Conservation (phyloP, 2,888 invertebrate genomes). For the Mythimna albipuncta region DNA sequence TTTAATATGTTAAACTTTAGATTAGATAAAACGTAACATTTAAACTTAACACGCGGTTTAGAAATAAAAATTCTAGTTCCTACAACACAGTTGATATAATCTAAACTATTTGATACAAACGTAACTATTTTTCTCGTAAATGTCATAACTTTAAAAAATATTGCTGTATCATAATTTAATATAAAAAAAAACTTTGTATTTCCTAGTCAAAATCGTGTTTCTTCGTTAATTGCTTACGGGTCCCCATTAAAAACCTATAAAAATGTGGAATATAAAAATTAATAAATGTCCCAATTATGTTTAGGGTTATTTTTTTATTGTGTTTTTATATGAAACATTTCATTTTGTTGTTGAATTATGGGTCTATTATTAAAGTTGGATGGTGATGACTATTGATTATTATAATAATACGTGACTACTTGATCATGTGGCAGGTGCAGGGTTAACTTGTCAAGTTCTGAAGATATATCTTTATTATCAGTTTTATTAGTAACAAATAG, state of each 20-base stretch:
- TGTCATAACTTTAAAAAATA: constrained; percentile 57
- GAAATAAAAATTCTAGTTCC: constrained; percentile 13
- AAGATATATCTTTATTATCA: constrained; percentile 15
- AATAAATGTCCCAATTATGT: constrained; percentile 58
- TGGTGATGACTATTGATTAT: constrained; percentile 45
- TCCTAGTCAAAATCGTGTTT: constrained; percentile 47
- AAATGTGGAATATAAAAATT: constrained; percentile 60
- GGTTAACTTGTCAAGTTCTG: constrained; percentile 44
- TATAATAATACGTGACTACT: constrained; percentile 33
- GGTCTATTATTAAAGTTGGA: constrained; percentile 28
- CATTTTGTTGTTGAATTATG: constrained; percentile 28
- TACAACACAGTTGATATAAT: constrained; percentile 47
- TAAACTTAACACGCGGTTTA: constrained; percentile 24
- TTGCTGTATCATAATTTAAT: constrained; percentile 45
- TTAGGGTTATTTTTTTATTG: constrained; percentile 10
- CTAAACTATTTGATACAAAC: constrained; percentile 44
- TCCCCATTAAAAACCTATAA: constrained; percentile 68
- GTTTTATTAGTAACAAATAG: background rate
- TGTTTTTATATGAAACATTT: constrained; percentile 24
- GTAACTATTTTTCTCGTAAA: constrained; percentile 54
- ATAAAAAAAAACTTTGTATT: constrained; percentile 20
- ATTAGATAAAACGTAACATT: constrained; percentile 35
- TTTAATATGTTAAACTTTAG: constrained; percentile 31
- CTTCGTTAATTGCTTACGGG: constrained; percentile 56
- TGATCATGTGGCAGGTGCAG: constrained; percentile 50